A percentile compares a stretch with the other conserved stretches of the same genome.
Conservation (phyloP, 92 coral and sea anemone genomes). For the Porites evermanni region DNA sequence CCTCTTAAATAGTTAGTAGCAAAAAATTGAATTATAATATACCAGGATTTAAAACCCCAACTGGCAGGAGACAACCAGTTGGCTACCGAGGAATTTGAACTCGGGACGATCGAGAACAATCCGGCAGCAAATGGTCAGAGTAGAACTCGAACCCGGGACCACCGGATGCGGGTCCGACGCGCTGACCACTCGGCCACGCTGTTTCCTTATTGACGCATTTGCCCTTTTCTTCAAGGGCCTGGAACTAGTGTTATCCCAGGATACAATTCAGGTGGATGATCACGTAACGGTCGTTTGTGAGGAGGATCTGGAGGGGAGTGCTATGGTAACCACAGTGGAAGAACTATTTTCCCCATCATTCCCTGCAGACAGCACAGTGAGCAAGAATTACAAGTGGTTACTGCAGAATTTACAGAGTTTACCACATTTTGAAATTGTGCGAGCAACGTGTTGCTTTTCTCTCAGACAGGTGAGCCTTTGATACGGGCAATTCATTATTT, state of each 20-base stretch:
- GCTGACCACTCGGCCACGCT: too few relatives aligned
- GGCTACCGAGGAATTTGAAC: too few relatives aligned
- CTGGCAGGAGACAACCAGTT: too few relatives aligned
- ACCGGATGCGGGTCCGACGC: too few relatives aligned
- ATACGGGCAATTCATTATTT: too few relatives aligned
- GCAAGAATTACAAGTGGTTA: constrained; percentile 82
- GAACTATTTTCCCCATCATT: constrained; percentile 76
- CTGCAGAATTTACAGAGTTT: constrained; percentile 72
- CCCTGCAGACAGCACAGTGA: constrained; percentile 49
- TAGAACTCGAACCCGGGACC: too few relatives aligned
- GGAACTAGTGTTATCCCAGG: constrained; percentile 75
- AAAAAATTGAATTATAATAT: too few relatives aligned
- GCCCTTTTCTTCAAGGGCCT: constrained; percentile 59
- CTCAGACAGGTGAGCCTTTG: constrained; percentile 77
- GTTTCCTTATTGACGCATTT: neutral
- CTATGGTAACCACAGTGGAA: constrained; percentile 83
- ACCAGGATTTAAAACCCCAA: too few relatives aligned
- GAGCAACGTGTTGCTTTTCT: constrained; percentile 85
- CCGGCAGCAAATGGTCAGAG: too few relatives aligned
- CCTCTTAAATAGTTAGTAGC: too few relatives aligned
- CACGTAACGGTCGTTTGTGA: constrained; percentile 64
- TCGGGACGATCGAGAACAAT: too few relatives aligned
- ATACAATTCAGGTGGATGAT: constrained; percentile 48
- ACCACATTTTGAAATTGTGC: constrained; percentile 90
- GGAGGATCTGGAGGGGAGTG: constrained; percentile 69